These are phyloP conservation scores for Drosophila leontia DNA, from an alignment of 1,140 invertebrate genomes.

Conservation along the genomic window DNA sequence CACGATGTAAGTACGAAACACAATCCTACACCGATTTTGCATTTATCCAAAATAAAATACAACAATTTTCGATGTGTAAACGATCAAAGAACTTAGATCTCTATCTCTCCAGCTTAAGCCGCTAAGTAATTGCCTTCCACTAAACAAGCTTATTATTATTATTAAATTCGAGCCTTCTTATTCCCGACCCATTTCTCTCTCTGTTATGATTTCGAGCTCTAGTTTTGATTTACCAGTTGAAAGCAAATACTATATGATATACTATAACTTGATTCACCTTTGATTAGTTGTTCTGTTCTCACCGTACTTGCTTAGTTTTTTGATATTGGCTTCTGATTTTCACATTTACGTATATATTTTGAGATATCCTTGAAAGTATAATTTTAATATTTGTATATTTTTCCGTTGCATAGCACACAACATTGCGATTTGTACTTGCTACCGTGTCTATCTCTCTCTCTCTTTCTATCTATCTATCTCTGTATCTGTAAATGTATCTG, in stretches of 20 bases:
- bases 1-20: slow-evolving; percentile 85
- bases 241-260: slow-evolving; percentile 3
- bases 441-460: slow-evolving; percentile 44
- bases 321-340: neutral
- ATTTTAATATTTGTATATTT: slow-evolving; percentile 16
- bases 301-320: slow-evolving; percentile 5
- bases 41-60: slow-evolving; percentile 55
- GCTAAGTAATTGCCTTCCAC: slow-evolving; percentile 38
- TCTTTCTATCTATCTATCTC: slow-evolving; percentile 5
- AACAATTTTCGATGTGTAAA: slow-evolving; percentile 63
- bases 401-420: slow-evolving; percentile 62
- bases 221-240: slow-evolving; percentile 26
- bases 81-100: slow-evolving; percentile 64
- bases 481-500: slow-evolving; percentile 15
- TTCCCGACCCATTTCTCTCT: neutral
- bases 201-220: slow-evolving; percentile 13
- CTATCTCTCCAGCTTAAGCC: slow-evolving; percentile 52
- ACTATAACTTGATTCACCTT: slow-evolving; percentile 3
- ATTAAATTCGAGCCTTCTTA: slow-evolving; percentile 10
- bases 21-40: slow-evolving; percentile 75
- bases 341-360: slow-evolving; percentile 5
- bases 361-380: slow-evolving; percentile 6
- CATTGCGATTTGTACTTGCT: slow-evolving; percentile 54
- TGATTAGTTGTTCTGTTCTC: slow-evolving; percentile 9
- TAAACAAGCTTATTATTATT: slow-evolving; percentile 29